A percentile compares a stretch with the other conserved stretches of the same genome.
phyloP scores from a whole-genome alignment of 2,113 vertebrate species.

The Hemibagrus wyckioides region DNA sequence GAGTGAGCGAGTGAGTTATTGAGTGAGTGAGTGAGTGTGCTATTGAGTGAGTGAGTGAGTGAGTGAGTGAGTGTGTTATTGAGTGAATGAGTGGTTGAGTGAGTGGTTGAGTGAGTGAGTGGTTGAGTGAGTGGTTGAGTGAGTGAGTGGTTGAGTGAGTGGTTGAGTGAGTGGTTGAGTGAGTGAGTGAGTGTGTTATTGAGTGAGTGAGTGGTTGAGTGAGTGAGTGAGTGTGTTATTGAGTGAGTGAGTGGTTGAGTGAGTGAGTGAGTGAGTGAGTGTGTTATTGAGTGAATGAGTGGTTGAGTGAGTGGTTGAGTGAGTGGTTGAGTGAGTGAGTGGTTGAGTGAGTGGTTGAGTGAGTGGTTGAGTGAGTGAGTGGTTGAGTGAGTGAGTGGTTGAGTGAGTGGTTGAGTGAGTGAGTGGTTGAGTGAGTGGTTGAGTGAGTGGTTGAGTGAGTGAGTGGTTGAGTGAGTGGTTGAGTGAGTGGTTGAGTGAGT shows the following conservation, averaged over 20 bases:
- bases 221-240: background rate
- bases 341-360: slow-evolving; percentile 1
- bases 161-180: slow-evolving; percentile 1
- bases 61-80: slow-evolving; percentile 8
- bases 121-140: background rate
- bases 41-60: slow-evolving; percentile 4
- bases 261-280: background rate
- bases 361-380: background rate
- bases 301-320: background rate
- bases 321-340: slow-evolving; percentile 3
- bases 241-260: slow-evolving; percentile 10
- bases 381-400: background rate
- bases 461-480: background rate
- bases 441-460: slow-evolving; percentile 1
- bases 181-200: background rate
- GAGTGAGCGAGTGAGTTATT: slow-evolving; percentile 3
- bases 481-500: slow-evolving; percentile 12
- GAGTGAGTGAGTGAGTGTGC: slow-evolving; percentile 5
- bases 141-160: background rate
- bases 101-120: background rate
- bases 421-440: background rate
- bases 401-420: slow-evolving; percentile 12
- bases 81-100: too few relatives aligned
- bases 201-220: slow-evolving; percentile 17
- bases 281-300: too few relatives aligned